These are phyloP conservation scores for Platanista minor DNA, from an alignment of 2,113 vertebrate genomes.

Conservation along the genomic window DNA sequence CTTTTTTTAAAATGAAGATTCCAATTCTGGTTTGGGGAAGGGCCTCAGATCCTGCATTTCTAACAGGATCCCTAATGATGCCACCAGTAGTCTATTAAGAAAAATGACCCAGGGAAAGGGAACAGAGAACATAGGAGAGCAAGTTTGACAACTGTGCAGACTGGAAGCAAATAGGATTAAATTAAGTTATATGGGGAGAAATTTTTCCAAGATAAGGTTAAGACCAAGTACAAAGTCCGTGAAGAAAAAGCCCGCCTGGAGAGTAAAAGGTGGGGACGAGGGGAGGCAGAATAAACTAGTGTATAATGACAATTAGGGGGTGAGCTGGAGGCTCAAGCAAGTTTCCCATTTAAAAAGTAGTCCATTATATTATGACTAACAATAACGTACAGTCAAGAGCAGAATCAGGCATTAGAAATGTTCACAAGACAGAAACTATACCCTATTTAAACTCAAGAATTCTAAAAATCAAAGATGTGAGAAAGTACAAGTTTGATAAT, in stretches of 20 bases:
- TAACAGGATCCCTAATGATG: background rate
- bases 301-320: background rate
- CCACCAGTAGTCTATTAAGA: background rate
- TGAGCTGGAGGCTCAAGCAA: background rate
- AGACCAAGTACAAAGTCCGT: background rate
- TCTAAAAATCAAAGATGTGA: background rate
- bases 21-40: background rate
- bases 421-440: background rate
- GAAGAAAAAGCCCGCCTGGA: background rate
- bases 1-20: background rate
- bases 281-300: background rate
- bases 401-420: background rate
- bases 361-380: background rate
- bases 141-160: background rate
- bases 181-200: too few species aligned
- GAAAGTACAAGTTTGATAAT: background rate
- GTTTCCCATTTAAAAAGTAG: background rate
- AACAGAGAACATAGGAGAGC: background rate
- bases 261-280: background rate
- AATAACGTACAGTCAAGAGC: background rate
- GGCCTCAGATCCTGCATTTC: background rate
- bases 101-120: background rate
- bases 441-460: background rate
- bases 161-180: background rate
- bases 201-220: background rate